These are phyloP conservation scores for Cephus sareptanus DNA, from an alignment of 2,888 invertebrate genomes.

Conservation along the genomic window DNA sequence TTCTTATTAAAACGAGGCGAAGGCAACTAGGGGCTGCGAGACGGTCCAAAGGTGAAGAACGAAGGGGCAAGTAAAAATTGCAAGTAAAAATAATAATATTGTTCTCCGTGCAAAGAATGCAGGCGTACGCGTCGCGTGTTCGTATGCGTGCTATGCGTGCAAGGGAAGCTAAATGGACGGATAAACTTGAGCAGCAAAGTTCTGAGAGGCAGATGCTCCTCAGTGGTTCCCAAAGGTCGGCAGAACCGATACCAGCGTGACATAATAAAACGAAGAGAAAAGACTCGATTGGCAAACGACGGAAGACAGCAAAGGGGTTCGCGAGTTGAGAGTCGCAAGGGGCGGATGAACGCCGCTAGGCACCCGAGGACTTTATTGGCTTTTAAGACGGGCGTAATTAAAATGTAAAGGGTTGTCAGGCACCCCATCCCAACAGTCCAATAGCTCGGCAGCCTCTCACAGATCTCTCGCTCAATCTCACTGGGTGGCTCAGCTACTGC, in stretches of 20 bases:
- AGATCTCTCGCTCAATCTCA: constrained; percentile 27
- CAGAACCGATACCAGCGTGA: background rate
- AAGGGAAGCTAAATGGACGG: constrained; percentile 54
- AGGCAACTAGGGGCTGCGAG: constrained; percentile 20
- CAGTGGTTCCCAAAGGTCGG: constrained; percentile 10
- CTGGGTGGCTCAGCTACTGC: constrained; percentile 17
- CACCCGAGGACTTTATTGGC: constrained; percentile 55
- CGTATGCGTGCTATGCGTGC: constrained; percentile 37
- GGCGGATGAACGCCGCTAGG: constrained; percentile 32
- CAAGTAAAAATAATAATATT: constrained; percentile 35
- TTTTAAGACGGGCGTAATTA: constrained; percentile 60
- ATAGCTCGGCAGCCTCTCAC: constrained; percentile 4
- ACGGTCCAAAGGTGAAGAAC: constrained; percentile 17
- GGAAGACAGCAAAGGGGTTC: background rate
- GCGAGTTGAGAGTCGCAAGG: constrained; percentile 39
- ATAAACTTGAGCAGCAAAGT: constrained; percentile 52
- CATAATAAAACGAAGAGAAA: background rate
- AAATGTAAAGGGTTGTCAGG: constrained; percentile 59
- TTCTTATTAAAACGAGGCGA: constrained; percentile 15
- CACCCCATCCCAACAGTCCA: constrained; percentile 1
- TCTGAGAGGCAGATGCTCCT: constrained; percentile 38
- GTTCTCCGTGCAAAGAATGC: constrained; percentile 34
- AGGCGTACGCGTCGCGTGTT: background rate
- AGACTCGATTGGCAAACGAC: constrained; percentile 8
- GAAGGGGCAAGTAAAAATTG: background rate